These are phyloP conservation scores for Clarias fuscus DNA, from an alignment of 2,797 vertebrate genomes.

Conservation along the genomic window DNA sequence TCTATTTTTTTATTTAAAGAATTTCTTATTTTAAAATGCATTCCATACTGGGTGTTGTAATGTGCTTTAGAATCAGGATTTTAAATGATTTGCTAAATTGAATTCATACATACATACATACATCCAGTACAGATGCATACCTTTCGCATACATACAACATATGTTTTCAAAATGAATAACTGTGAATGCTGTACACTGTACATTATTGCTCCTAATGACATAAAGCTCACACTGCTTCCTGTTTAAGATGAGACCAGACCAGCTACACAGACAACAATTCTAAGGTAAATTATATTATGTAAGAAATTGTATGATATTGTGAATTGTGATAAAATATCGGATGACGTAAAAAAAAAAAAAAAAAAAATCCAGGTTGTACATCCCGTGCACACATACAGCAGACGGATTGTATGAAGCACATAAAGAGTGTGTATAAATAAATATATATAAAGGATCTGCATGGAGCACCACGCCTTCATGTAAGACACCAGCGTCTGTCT, in stretches of 20 bases:
- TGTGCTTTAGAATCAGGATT: too few species aligned
- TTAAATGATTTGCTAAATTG: too few species aligned
- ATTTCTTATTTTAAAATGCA: too few species aligned
- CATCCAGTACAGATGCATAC: too few species aligned
- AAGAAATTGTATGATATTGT: neutral
- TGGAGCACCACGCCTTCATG: conserved; percentile 18
- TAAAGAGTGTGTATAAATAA: too few species aligned
- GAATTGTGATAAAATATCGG: neutral
- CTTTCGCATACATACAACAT: too few species aligned
- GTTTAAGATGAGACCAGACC: neutral
- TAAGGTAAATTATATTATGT: neutral
- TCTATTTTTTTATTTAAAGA: too few species aligned
- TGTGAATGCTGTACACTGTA: neutral
- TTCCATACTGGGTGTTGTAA: too few species aligned
- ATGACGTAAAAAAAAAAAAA: neutral
- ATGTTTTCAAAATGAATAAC: neutral
- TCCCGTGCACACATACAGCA: too few species aligned
- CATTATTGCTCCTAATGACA: neutral
- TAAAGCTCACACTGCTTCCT: neutral
- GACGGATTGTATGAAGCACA: neutral
- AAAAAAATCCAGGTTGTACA: too few species aligned
- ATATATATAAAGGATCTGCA: neutral
- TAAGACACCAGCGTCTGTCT: neutral
- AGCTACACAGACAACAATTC: neutral
- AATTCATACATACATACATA: too few species aligned